Evolutionary conservation across 2,888 invertebrate genomes (phyloP), one percentile per base, ranked within the genome.

Genomic region (Terebella lapidaria): DNA sequence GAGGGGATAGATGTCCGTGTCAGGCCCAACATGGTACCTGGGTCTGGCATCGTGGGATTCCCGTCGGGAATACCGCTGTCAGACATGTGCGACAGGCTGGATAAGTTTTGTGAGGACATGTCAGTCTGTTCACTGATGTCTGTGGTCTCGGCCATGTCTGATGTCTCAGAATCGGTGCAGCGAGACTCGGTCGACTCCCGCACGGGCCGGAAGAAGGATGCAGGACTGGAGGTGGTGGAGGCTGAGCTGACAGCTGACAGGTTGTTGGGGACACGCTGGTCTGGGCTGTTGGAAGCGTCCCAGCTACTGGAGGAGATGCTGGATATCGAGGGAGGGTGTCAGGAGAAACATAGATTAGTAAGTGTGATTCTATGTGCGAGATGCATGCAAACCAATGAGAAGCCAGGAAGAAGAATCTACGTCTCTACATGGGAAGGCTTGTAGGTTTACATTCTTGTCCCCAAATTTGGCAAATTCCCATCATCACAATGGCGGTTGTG

Each of bases 121-220:
- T 66, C 53, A 18, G 63, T 53, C 4, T 25, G 47, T 27, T 73
- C 73, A 2, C 71, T 70, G 61, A 72, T 72, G 60, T 73, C 74
- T 20, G 71, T 64, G 1, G 70, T 69, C 30, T 75, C 74, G 1
- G 69, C 67, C 42, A 72, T 69, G 56, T 75, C 74, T 0, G 72
- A 70, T 10, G 67, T 67, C 54, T 75, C 74, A 5, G 74, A 74
- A 60, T 75, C 75, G 46, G 73, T 74, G 54, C 72, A 72, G 58
- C 71, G 71, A 66, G 72, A 73, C 49, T 74, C 73, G 3, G 68
- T 66, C 24, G 71, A 67, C 52, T 71, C 71, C 27, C 68, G 51
- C 22, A 71, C 67, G 1, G 74, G 72, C 66, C 70, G 68, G 61
- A 73, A 74, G 25, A 69, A 66, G 56, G 68, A 72, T 64, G 71